Base-by-base conservation (phyloP, 64 coral and sea anemone genomes). In the Catalaphyllia jardinei region DNA sequence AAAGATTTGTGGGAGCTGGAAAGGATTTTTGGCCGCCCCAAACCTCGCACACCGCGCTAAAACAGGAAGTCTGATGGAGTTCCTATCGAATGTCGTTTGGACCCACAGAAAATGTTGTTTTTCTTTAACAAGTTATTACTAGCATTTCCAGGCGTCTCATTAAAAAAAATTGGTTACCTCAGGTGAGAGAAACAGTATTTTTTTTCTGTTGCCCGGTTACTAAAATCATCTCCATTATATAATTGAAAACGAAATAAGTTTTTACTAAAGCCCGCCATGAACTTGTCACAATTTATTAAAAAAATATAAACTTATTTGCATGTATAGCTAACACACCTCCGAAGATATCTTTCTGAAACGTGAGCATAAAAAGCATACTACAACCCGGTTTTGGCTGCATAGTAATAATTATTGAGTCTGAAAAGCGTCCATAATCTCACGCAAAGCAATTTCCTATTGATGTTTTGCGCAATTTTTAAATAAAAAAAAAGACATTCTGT, bases 131-230 rank as follows among this genome's bases (percentile, higher is more conserved):
- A 38, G 12, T 52, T n/a, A 28, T 46, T 29, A 35, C 33, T 35
- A 16, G 52, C 25, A 79, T 59, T 79, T 79, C 52, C 10, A 27
- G 50, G 11, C 77, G n/a, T 49, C 29, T 4, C 28, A 22, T 29
- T 12, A 27, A 62, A 52, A 31, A 28, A 60, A 80, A 80, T 62
- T 80, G 55, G 62, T 20, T 61, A 31, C 14, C 22, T 77, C 42
- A 5, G 24, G 10, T 69, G 38, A 51, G 5, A 50, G n/a, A 50
- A 77, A 77, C 33, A 15, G 31, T 18, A 29, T 79, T 55, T 79
- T 79, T 55, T 79, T 80, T 1, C 30, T 19, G 80, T 83, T 83
- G 60, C 80, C 80, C 31, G 60, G 80, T 46, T 63, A 67, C 80
- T 38, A 62, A 27, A 19, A 20, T 67, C 28, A 20, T 11, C 30